These are phyloP conservation scores for Calyptommatus sinebrachiatus DNA, from an alignment of 2,113 vertebrate genomes.

Conservation along the genomic window DNA sequence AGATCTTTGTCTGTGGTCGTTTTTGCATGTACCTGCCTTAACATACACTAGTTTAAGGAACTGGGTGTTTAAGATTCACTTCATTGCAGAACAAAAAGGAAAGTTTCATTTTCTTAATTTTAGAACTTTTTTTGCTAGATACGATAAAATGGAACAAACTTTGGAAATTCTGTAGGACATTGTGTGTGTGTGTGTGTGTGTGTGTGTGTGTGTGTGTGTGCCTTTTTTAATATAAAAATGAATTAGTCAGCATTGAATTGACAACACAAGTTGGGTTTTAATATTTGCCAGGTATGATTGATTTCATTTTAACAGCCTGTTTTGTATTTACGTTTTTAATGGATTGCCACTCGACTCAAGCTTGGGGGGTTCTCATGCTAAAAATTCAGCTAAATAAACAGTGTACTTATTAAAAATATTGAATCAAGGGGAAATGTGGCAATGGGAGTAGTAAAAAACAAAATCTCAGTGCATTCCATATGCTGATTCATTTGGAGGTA, in stretches of 20 bases:
- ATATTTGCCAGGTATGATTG: constrained; percentile 19
- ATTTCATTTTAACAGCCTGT: constrained; percentile 9
- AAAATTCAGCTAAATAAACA: constrained; percentile 8
- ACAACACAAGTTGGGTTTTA: background rate
- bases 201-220: background rate
- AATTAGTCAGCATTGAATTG: background rate
- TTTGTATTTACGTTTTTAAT: constrained; percentile 24
- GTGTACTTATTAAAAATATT: background rate
- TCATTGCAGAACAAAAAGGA: background rate
- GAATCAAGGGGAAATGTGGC: background rate
- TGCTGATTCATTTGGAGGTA: background rate
- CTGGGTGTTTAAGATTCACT: background rate
- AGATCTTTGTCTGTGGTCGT: too few species aligned
- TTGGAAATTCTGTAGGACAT: background rate
- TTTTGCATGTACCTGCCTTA: too few species aligned
- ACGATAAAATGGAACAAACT: background rate
- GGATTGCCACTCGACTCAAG: background rate
- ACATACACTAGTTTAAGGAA: background rate
- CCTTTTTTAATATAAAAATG: background rate
- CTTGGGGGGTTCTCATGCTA: background rate
- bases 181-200: too few species aligned
- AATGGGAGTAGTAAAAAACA: background rate
- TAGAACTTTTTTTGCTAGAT: background rate
- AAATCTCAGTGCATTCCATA: background rate
- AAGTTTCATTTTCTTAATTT: background rate